A percentile compares a stretch with the other conserved stretches of the same genome.
phyloP scores from a whole-genome alignment of 2,797 vertebrate species.

The Fistularia tabacaria region DNA sequence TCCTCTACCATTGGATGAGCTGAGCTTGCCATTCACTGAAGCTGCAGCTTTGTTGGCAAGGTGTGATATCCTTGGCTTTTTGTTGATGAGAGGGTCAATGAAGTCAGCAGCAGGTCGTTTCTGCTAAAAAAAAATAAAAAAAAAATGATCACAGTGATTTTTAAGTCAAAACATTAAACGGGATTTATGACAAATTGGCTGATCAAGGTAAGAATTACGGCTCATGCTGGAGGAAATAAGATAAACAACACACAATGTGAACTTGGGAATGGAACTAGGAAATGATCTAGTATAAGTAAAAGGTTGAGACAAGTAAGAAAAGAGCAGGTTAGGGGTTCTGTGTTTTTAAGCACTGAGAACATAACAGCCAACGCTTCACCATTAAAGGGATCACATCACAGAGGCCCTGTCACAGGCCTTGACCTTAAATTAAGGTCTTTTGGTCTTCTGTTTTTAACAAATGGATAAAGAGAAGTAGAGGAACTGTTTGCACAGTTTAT shows the following conservation, averaged over 20 bases:
- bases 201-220: no score
- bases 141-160: neutral
- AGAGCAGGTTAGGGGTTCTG: constrained; percentile 11
- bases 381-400: no score
- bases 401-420: no score
- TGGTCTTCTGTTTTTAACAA: neutral
- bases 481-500: constrained; percentile 18
- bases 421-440: constrained; percentile 4
- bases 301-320: constrained; percentile 2
- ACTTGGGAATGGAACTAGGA: no score
- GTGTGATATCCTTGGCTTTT: constrained; percentile 93
- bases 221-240: no score
- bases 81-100: constrained; percentile 88
- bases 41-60: constrained; percentile 79
- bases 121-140: constrained; percentile 57
- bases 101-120: constrained; percentile 89
- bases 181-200: constrained; percentile 8
- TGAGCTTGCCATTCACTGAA: constrained; percentile 84
- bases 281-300: neutral
- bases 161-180: constrained; percentile 11
- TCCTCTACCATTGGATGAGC: constrained; percentile 77
- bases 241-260: no score
- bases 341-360: constrained; percentile 15
- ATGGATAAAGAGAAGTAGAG: constrained; percentile 13
- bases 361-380: constrained; percentile 25